Evolutionary conservation across 1,140 invertebrate genomes (phyloP), one percentile per base, ranked within the genome.

Genomic region (Harpegnathos saltator): DNA sequence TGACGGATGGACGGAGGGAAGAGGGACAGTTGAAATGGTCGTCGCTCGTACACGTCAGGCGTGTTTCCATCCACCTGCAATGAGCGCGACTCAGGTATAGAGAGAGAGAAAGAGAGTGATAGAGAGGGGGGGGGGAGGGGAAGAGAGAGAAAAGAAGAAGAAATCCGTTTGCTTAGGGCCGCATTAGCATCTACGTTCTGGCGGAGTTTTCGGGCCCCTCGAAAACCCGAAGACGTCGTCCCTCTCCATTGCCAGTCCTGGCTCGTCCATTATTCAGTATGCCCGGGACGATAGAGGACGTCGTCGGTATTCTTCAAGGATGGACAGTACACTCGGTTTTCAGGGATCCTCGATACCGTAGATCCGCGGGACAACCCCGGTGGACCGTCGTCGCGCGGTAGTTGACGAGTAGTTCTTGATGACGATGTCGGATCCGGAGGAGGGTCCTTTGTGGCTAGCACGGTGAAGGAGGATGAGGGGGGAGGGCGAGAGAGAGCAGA

Each of bases 81-180:
- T 77, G 69, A 82, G 56, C 54, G 56, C 66, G 81, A 38, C 62
- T 75, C 86, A 88, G 86, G 86, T 88, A 88, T 59, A 88, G 58
- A 84, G n/a, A 66, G 33, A 66, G 63, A 38, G 29, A 66, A 38
- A 44, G 63, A 58, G 54, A 22, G 19, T 2, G 19, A 58, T 1
- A 66, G 33, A 66, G 63, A 38, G 29, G 48, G n/a, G 19, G 63
- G 58, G 82, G n/a, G 48, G 33, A 66, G 63, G n/a, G 29, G 48
- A 38, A 44, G 63, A 66, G 14, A 38, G 33, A 44, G 11, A 26
- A 4, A 19, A 48, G 3, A 75, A n/a, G 15, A 29, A 63, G 72
- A 26, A 75, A 86, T 87, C 80, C 72, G 85, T 87, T 87, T 86
- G 78, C 85, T 86, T 87, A 87, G 85, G 84, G 33, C 65, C 80